phyloP scores from a whole-genome alignment of 2,888 invertebrate species.

The Ischnus inquisitorius region DNA sequence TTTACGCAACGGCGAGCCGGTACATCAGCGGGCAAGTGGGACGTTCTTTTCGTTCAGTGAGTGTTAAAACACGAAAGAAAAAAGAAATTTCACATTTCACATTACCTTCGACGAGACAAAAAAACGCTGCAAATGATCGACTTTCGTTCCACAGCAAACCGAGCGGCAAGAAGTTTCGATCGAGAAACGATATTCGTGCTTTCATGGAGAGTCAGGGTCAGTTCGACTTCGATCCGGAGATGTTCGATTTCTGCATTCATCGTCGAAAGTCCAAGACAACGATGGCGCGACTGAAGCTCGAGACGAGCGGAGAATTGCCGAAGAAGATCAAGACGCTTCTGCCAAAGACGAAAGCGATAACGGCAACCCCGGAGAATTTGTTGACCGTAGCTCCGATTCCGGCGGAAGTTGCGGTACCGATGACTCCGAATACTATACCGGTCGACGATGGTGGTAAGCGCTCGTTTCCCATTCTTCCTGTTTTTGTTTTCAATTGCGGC shows the following conservation, averaged over 20 bases:
- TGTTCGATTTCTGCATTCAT: slow-evolving; percentile 88
- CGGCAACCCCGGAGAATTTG: slow-evolving; percentile 57
- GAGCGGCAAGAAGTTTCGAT: slow-evolving; percentile 88
- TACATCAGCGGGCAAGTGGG: slow-evolving; percentile 93
- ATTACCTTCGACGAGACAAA: not conserved
- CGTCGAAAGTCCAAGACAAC: slow-evolving; percentile 81
- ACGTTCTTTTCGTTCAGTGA: slow-evolving; percentile 91
- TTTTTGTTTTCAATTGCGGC: not conserved
- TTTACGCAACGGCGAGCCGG: slow-evolving; percentile 90
- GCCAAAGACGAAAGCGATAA: slow-evolving; percentile 79
- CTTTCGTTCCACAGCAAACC: slow-evolving; percentile 84
- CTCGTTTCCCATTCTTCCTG: slow-evolving; percentile 12
- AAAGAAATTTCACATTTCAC: too few relatives aligned
- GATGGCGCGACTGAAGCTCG: slow-evolving; percentile 75
- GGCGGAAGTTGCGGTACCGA: slow-evolving; percentile 43
- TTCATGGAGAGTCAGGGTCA: slow-evolving; percentile 85
- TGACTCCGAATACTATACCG: slow-evolving; percentile 69
- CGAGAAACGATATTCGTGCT: slow-evolving; percentile 87
- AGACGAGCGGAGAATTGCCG: slow-evolving; percentile 72
- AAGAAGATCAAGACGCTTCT: slow-evolving; percentile 83
- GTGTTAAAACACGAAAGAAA: slow-evolving; percentile 69
- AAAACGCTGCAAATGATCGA: not conserved
- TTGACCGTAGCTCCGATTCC: slow-evolving; percentile 65
- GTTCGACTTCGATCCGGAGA: slow-evolving; percentile 86
- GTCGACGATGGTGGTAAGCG: slow-evolving; percentile 79